Evolutionary conservation across 2,113 vertebrate species (phyloP), one percentile per base, ranked within the genome.

Genomic region (Zosterops lateralis): DNA sequence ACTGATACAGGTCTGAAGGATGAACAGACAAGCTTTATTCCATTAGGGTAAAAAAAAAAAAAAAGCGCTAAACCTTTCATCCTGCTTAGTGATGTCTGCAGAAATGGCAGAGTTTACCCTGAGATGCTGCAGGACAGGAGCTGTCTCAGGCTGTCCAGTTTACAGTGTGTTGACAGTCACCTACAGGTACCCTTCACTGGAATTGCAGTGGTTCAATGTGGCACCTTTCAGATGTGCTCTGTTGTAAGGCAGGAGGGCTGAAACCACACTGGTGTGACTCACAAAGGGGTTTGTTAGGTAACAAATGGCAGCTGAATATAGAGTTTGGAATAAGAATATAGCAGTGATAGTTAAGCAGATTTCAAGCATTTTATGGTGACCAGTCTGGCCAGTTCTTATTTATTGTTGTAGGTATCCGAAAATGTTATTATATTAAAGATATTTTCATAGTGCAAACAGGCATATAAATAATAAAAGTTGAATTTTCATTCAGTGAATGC

Each of bases 91-190:
- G n/a, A 12, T 20, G 16, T 36, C 53, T 57, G 24, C 31, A 48
- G 4, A 47, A 47, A 21, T 28, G 67, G 31, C 48, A 38, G n/a
- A 25, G 19, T 61, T 85, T 56, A 17, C 26, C 26, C 32, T 14
- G 66, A 44, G 56, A 26, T 13, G 19, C 50, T 40, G 56, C 20
- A 77, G 79, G 48, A 44, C 42, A 54, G 51, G 45, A 75, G 44
- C 32, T 78, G 48, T 80, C 48, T 62, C 32, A 45, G 64, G 18
- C 48, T 81, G 44, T 68, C 34, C 65, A 73, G 54, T 11, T 50
- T 11, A 9, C 1, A 9, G 38, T 10, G 25, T 0, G 0, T 3
- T 53, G 72, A 18, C 64, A 77, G 73, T 22, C 78, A 72, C 15
- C 36, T 29, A 5, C 61, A 45, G 44, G 50, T 17, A 7, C 45